A percentile compares a stretch with the other conserved stretches of the same genome.
Evolutionary conservation across 2,113 vertebrate genomes (phyloP).

Genomic region (Carollia perspicillata): DNA sequence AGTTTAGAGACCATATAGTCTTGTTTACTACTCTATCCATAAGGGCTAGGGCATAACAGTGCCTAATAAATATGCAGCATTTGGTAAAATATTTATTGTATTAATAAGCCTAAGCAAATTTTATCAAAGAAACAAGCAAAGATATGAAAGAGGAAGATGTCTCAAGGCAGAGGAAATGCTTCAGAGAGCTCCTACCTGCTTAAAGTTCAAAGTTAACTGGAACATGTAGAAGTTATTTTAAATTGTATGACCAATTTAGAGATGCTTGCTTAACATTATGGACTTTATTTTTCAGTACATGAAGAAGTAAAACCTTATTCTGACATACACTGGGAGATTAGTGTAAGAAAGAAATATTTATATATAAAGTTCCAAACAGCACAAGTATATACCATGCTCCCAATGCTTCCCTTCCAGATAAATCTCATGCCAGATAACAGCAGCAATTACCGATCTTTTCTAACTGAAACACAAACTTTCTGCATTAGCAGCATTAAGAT

Average conservation of each 20-base stretch:
- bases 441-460: neutral
- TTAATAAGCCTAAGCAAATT: conserved; percentile 14
- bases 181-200: neutral
- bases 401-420: neutral
- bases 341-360: neutral
- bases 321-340: neutral
- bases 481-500: neutral
- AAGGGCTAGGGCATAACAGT: neutral
- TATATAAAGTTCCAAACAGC: neutral
- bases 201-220: conserved; percentile 40
- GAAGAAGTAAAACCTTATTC: neutral
- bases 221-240: neutral
- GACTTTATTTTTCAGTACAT: conserved; percentile 14
- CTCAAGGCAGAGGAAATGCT: neutral
- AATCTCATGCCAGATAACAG: neutral
- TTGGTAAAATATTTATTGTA: neutral
- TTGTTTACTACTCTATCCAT: neutral
- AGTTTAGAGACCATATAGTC: neutral
- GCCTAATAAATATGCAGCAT: neutral
- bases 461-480: conserved; percentile 6
- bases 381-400: neutral
- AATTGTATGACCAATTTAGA: neutral
- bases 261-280: neutral
- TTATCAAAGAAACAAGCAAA: neutral
- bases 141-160: neutral